Evolutionary conservation across 2,113 vertebrate species (phyloP).

Genomic region (Nematolebias whitei): DNA sequence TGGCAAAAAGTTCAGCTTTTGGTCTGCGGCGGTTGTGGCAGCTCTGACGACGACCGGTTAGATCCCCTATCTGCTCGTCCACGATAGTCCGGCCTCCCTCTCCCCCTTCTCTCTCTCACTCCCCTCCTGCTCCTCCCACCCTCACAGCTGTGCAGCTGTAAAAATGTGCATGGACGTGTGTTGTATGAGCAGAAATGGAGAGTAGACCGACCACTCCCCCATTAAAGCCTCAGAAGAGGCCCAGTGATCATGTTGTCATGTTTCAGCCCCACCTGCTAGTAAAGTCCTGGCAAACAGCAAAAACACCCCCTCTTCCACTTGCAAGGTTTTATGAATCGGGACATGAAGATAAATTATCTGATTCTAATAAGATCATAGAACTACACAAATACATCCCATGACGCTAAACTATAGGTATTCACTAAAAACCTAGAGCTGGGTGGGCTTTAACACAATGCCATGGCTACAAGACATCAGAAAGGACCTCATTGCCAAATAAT

Average conservation of each 20-base stretch:
- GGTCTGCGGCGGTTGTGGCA: slow-evolving; percentile 18
- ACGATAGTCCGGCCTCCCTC: slow-evolving; percentile 48
- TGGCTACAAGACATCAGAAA: background rate
- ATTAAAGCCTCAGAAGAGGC: slow-evolving; percentile 42
- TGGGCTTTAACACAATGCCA: background rate
- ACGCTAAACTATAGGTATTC: too few relatives aligned
- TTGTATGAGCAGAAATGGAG: too few relatives aligned
- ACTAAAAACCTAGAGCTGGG: too few relatives aligned
- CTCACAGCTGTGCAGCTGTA: slow-evolving; percentile 71
- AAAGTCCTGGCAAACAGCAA: background rate
- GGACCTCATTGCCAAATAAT: too few relatives aligned
- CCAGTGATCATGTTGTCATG: slow-evolving; percentile 20
- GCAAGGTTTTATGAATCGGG: background rate
- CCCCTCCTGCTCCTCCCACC: slow-evolving; percentile 78
- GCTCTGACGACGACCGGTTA: slow-evolving; percentile 41
- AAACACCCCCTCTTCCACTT: background rate
- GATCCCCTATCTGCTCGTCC: slow-evolving; percentile 49
- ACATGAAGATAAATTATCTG: background rate
- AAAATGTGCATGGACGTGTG: slow-evolving; percentile 18
- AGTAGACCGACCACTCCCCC: slow-evolving; percentile 47
- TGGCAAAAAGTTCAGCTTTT: slow-evolving; percentile 19
- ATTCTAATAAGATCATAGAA: too few relatives aligned
- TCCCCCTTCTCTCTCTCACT: background rate
- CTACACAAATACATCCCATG: background rate
- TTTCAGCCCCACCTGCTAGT: slow-evolving; percentile 47